A percentile compares a stretch with the other conserved stretches of the same genome.
phyloP scores from a whole-genome alignment of 2,797 vertebrate species.

The Rhynchotus rufescens region DNA sequence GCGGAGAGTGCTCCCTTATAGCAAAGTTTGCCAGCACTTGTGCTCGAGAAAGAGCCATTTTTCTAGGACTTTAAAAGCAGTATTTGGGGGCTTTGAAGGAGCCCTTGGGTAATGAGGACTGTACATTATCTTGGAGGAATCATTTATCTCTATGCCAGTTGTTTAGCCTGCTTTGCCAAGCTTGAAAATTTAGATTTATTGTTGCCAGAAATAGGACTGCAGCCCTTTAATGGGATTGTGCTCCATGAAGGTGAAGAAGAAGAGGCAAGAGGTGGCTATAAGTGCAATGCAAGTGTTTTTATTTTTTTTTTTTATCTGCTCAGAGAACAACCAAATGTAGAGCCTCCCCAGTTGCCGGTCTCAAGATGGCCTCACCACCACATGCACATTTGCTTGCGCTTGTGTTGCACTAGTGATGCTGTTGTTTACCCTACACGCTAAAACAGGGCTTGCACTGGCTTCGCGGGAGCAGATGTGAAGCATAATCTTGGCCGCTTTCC shows the following conservation, averaged over 20 bases:
- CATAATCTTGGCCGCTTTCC: constrained; percentile 79
- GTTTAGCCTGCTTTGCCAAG: constrained; percentile 74
- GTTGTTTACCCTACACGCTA: constrained; percentile 66
- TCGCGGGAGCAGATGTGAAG: constrained; percentile 81
- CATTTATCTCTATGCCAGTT: constrained; percentile 80
- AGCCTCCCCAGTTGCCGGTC: neutral
- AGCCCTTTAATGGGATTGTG: constrained; percentile 68
- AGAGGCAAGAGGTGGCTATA: constrained; percentile 18
- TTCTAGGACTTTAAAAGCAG: constrained; percentile 4
- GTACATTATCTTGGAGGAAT: constrained; percentile 69
- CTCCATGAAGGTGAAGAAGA: constrained; percentile 29
- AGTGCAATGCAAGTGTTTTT: too few relatives aligned
- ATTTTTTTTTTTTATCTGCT: neutral
- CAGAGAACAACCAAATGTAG: neutral
- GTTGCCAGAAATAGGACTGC: constrained; percentile 71
- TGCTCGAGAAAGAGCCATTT: neutral
- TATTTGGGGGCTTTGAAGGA: neutral
- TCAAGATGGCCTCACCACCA: neutral
- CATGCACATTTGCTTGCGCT: constrained; percentile 9
- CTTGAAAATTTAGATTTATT: constrained; percentile 84
- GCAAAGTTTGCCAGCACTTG: neutral
- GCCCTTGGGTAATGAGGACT: constrained; percentile 61
- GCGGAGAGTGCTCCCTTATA: neutral
- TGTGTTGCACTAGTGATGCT: constrained; percentile 62
- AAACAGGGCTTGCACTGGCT: constrained; percentile 62